Evolutionary conservation across 1,140 invertebrate species (phyloP).

Genomic region (Lerema accius): DNA sequence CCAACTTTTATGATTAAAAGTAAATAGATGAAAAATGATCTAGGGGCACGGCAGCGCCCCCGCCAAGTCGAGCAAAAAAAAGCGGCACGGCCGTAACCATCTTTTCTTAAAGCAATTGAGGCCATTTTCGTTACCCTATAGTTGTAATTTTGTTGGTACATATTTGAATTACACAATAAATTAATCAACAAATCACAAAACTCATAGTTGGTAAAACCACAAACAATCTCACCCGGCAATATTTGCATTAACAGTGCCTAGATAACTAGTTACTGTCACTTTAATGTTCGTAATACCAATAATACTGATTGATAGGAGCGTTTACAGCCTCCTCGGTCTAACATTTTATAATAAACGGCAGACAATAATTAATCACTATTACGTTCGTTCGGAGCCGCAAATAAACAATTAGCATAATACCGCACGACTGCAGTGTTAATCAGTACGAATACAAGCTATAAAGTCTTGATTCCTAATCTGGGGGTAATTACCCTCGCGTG

Average conservation of each 20-base stretch:
- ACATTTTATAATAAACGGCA: slow-evolving; percentile 18
- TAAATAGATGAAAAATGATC: no score
- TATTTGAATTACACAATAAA: no score
- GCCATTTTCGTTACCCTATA: no score
- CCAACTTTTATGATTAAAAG: no score
- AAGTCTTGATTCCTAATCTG: no score
- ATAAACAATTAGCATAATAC: slow-evolving; percentile 40
- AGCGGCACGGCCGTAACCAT: no score
- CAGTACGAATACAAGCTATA: slow-evolving; percentile 35
- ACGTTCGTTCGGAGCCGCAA: slow-evolving; percentile 21
- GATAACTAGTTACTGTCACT: slow-evolving; percentile 4
- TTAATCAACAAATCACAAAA: no score
- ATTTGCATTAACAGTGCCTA: background rate
- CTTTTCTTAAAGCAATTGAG: no score
- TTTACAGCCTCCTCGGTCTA: slow-evolving; percentile 10
- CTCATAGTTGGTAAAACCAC: background rate
- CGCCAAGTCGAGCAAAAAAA: no score
- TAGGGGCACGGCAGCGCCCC: no score
- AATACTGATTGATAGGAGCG: slow-evolving; percentile 19
- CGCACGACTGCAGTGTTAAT: slow-evolving; percentile 39
- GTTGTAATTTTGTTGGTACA: no score
- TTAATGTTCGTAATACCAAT: slow-evolving; percentile 1
- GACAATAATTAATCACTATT: slow-evolving; percentile 25
- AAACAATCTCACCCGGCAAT: background rate
- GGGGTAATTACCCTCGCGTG: no score